phyloP scores from a whole-genome alignment of 2,888 invertebrate species.

The Leptinotarsa rubiginosa region DNA sequence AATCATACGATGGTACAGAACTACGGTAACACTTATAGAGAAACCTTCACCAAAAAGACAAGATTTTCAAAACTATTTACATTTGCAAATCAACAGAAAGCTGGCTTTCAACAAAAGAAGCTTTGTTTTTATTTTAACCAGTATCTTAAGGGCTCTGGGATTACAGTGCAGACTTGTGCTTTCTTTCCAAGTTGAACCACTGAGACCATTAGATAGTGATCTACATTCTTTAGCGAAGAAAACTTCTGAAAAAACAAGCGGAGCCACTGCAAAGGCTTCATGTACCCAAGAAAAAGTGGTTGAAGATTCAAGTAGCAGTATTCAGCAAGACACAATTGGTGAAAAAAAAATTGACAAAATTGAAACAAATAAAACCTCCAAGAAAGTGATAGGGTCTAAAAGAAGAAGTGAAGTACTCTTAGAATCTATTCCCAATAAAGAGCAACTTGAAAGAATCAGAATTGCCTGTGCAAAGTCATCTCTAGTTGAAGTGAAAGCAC shows the following conservation, averaged over 20 bases:
- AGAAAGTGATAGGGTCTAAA: neutral
- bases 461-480: neutral
- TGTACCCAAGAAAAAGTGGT: neutral
- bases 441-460: neutral
- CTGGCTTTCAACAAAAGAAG: slow-evolving; percentile 76
- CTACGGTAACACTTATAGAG: slow-evolving; percentile 71
- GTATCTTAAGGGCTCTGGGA: slow-evolving; percentile 82
- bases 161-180: slow-evolving; percentile 84
- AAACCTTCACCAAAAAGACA: slow-evolving; percentile 58
- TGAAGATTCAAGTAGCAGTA: no score
- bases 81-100: slow-evolving; percentile 72
- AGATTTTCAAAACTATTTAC: slow-evolving; percentile 67
- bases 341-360: no score
- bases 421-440: neutral
- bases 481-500: neutral
- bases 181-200: slow-evolving; percentile 81
- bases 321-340: no score
- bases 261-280: slow-evolving; percentile 20
- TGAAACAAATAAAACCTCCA: neutral
- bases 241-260: slow-evolving; percentile 15
- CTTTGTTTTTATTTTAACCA: slow-evolving; percentile 80
- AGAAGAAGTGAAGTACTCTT: neutral
- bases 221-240: slow-evolving; percentile 69
- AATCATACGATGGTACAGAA: slow-evolving; percentile 82
- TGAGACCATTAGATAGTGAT: slow-evolving; percentile 76